Evolutionary conservation across 1,140 invertebrate species (phyloP), one percentile per base, ranked within the genome.

Genomic region (Paramacrobiotus metropolitanus): DNA sequence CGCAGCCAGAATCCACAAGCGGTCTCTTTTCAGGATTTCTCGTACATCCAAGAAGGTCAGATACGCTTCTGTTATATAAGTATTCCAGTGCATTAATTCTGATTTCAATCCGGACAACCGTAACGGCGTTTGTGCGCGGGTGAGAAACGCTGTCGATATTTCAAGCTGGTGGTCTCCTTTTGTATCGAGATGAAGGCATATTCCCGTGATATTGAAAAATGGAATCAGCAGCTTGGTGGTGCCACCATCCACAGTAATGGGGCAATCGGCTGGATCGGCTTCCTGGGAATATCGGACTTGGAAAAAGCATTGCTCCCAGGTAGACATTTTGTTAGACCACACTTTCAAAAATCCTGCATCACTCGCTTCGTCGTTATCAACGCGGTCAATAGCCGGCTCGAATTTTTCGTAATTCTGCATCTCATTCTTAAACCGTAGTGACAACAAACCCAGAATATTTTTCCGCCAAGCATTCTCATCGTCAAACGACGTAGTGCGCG

Each of bases 1-100:
- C 64, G 67, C 30, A 59, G 55, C 66, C 67, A 68, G 30, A 44
- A 65, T 29, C 66, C 66, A 44, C 1, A 64, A 20, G 20, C n/a
- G 30, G 24, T 55, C 48, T 24, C 4, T 24, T 24, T 55, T 55
- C 15, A 4, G 9, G 9, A 55, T 4, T 4, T 24, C 48, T 24
- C 24, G 9, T 24, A 55, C 48, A 28, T 24, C 48, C 9, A 18
- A 4, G 4, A 18, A 9, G 9, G 4, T 24, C 24, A 9, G 24
- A 28, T 18, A 55, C 9, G 9, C 15, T 55, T 55, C 48, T 15
- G 48, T 18, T 24, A 55, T 9, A 24, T 18, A 18, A 9, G 48
- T 55, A 24, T 55, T 18, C 48, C 48, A 55, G 48, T 15, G 15
- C 24, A 18, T 24, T 4, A 55, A 4, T 4, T 18, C 48, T 4